Evolutionary conservation across 1,140 invertebrate genomes (phyloP).

Genomic region (Magallana ariakensis): DNA sequence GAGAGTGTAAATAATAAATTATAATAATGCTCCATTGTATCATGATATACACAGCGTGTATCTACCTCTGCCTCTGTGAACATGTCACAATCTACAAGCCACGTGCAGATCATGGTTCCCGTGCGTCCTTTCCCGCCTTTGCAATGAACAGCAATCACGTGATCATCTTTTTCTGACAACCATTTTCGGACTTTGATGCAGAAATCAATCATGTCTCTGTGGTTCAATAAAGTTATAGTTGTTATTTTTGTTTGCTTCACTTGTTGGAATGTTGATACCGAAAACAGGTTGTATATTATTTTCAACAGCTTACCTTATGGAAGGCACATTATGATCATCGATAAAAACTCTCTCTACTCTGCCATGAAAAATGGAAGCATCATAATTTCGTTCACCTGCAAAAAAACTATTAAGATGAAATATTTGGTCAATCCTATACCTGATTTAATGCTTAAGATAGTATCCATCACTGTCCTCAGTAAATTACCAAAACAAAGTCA

Average conservation of each 20-base stretch:
- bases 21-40: too few relatives aligned
- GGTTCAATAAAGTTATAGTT: conserved; percentile 41
- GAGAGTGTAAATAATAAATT: too few relatives aligned
- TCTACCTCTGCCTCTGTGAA: conserved; percentile 80
- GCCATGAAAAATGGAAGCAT: conserved; percentile 82
- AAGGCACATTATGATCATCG: conserved; percentile 85
- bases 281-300: too few relatives aligned
- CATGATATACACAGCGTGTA: too few relatives aligned
- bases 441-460: neutral
- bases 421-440: neutral
- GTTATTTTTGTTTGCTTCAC: neutral
- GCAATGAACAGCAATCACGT: conserved; percentile 85
- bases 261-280: neutral
- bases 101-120: conserved; percentile 83
- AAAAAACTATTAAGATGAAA: conserved; percentile 17
- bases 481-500: too few relatives aligned
- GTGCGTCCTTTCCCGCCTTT: conserved; percentile 85
- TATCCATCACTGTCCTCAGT: too few relatives aligned
- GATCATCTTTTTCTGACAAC: conserved; percentile 80
- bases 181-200: conserved; percentile 81
- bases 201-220: conserved; percentile 81
- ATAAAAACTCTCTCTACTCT: conserved; percentile 82
- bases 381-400: conserved; percentile 83
- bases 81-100: conserved; percentile 81
- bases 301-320: conserved; percentile 77